A percentile compares a stretch with the other conserved stretches of the same genome.
phyloP scores from a whole-genome alignment of 2,797 vertebrate genomes.

The Scleropages formosus region DNA sequence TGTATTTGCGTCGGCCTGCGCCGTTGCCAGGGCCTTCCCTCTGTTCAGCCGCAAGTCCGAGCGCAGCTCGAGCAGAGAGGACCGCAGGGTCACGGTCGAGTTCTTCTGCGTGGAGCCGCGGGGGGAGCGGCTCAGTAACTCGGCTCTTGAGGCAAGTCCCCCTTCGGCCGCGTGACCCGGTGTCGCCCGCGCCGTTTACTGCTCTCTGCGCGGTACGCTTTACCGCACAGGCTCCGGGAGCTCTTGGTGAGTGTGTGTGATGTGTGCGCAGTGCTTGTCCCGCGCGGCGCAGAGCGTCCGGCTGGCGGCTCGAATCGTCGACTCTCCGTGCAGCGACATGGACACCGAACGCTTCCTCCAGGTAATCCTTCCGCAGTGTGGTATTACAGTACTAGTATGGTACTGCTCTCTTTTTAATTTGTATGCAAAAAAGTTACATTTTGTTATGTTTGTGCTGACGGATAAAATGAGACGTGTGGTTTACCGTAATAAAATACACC shows the following conservation, averaged over 20 bases:
- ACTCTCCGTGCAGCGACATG: constrained; percentile 40
- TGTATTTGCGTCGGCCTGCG: constrained; percentile 38
- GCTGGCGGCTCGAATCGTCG: constrained; percentile 36
- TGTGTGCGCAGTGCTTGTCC: constrained; percentile 32
- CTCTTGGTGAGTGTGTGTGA: background rate
- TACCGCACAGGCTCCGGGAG: no score
- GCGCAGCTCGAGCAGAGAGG: background rate
- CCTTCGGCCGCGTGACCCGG: no score
- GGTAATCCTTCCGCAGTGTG: constrained; percentile 13
- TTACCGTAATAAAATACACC: no score
- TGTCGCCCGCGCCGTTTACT: no score
- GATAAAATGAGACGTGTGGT: no score
- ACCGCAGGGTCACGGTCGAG: constrained; percentile 25
- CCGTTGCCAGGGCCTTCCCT: constrained; percentile 36
- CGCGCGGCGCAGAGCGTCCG: constrained; percentile 37
- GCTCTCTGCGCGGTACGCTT: no score
- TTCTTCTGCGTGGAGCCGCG: constrained; percentile 30
- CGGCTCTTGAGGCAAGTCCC: constrained; percentile 17
- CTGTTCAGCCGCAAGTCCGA: constrained; percentile 31
- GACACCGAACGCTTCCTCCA: constrained; percentile 38
- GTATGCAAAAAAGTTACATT: no score
- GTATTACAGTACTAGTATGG: no score
- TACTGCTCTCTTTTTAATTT: no score
- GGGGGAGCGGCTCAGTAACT: constrained; percentile 25
- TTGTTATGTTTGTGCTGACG: no score